Evolutionary conservation across 2,888 invertebrate species (phyloP).

Genomic region (Melipona bicolor): DNA sequence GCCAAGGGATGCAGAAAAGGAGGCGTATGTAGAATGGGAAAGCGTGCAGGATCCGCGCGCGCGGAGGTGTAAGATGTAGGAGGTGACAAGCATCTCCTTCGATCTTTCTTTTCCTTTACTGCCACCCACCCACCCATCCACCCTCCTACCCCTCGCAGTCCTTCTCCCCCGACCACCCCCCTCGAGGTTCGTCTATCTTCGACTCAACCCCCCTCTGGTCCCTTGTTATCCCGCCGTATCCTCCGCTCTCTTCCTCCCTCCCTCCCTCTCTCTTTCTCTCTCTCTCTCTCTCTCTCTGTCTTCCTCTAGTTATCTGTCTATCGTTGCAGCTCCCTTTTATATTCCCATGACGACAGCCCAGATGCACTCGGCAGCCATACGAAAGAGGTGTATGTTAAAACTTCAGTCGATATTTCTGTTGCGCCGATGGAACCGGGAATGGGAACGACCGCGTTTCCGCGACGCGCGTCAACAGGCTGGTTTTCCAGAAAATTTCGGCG

Average conservation of each 20-base stretch:
- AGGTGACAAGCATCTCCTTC: constrained; percentile 76
- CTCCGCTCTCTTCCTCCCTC: neutral
- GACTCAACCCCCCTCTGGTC: constrained; percentile 2
- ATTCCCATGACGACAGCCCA: constrained; percentile 73
- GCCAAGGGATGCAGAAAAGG: constrained; percentile 53
- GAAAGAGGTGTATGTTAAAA: constrained; percentile 57
- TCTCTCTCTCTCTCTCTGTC: constrained; percentile 7
- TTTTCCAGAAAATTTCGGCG: neutral
- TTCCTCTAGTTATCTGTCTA: constrained; percentile 62
- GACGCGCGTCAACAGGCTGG: constrained; percentile 2
- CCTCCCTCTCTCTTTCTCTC: too few relatives aligned
- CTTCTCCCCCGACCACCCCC: constrained; percentile 2
- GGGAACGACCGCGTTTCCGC: neutral
- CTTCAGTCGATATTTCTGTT: constrained; percentile 64
- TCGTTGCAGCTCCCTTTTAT: constrained; percentile 68
- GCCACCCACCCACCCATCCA: neutral
- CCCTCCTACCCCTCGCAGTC: neutral
- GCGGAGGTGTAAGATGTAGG: constrained; percentile 62
- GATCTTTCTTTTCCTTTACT: constrained; percentile 63
- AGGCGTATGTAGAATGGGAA: constrained; percentile 56
- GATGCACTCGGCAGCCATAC: constrained; percentile 63
- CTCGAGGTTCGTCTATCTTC: neutral
- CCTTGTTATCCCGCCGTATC: constrained; percentile 35
- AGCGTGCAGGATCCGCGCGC: constrained; percentile 50
- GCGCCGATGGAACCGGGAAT: constrained; percentile 13